Evolutionary conservation across 2,888 invertebrate species (phyloP).

Genomic region (Protophormia terraenovae): DNA sequence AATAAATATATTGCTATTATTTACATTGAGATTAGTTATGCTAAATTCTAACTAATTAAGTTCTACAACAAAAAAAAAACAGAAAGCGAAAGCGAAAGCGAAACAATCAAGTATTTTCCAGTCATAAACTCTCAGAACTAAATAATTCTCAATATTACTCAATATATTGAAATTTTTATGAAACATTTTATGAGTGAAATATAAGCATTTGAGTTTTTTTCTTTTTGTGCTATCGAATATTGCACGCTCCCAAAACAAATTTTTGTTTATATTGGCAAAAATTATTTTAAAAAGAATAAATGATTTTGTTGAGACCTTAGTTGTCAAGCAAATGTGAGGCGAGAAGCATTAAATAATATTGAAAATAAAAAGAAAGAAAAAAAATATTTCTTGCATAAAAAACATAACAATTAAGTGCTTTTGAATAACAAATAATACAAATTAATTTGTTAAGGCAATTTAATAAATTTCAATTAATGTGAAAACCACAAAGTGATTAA

Average conservation of each 20-base stretch:
- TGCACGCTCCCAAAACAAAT: conserved; percentile 39
- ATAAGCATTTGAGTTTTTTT: conserved; percentile 38
- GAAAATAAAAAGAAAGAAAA: background rate
- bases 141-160: background rate
- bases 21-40: too few species aligned
- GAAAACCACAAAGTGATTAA: conserved; percentile 18
- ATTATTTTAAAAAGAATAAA: conserved; percentile 49
- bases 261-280: conserved; percentile 42
- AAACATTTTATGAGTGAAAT: conserved; percentile 38
- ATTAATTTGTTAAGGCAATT: conserved; percentile 10
- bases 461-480: conserved; percentile 38
- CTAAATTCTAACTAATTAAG: too few species aligned
- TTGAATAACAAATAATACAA: background rate
- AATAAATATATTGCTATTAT: too few species aligned
- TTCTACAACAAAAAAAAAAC: too few species aligned
- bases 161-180: background rate
- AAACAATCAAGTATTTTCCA: too few species aligned
- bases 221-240: background rate
- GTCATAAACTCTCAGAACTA: conserved; percentile 9
- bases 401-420: background rate
- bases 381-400: background rate
- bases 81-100: too few species aligned
- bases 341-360: conserved; percentile 4
- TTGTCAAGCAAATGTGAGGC: conserved; percentile 18
- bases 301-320: conserved; percentile 44